Base-by-base conservation (phyloP, 2,113 vertebrate species). In the Micronycteris hirsuta region DNA sequence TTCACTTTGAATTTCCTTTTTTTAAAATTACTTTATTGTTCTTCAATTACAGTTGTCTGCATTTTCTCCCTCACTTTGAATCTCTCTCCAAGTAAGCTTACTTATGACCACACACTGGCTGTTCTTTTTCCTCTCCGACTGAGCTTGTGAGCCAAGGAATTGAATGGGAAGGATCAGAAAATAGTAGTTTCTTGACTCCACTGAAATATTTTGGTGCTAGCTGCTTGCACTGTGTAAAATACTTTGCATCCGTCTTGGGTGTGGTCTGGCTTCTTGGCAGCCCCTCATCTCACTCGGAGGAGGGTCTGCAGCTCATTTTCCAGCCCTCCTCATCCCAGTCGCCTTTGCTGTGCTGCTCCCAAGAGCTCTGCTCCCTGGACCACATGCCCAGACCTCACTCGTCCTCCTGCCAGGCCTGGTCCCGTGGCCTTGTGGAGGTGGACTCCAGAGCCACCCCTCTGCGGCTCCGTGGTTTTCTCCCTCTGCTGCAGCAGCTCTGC, bases 361-460 rank as follows among this genome's bases (percentile, higher is more conserved):
- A 4, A 54, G 26, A 78, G 76, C n/a, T 52, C 24, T 2, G 31
- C 6, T 36, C 12, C 13, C 43, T 3, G 11, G 26, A 26, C 41
- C 7, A 1, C 7, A 3, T 36, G 16, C 38, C 61, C 8, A 24
- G 61, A 22, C 43, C 33, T 36, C 7, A 1, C 19, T 14, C 2
- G 20, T 67, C 61, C 41, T 63, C 58, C 43, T 84, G 19, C 61
- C 43, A 36, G 82, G 61, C 82, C 24, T 12, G 31, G 15, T 38
- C 19, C 33, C 11, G 56, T 22, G 31, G 16, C 38, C 7, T 33
- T 20, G 17, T 83, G 58, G 3, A 41, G 15, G 26, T 63, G 80
- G 80, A 22, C 41, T 83, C 41, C 54, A 28, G 14, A 61, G 54
- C 24, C 7, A 22, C 65, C 24, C 65, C 33, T 20, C 3, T 1